Evolutionary conservation across 2,797 vertebrate genomes (phyloP), one percentile per base, ranked within the genome.

Genomic region (Zalophus californianus): DNA sequence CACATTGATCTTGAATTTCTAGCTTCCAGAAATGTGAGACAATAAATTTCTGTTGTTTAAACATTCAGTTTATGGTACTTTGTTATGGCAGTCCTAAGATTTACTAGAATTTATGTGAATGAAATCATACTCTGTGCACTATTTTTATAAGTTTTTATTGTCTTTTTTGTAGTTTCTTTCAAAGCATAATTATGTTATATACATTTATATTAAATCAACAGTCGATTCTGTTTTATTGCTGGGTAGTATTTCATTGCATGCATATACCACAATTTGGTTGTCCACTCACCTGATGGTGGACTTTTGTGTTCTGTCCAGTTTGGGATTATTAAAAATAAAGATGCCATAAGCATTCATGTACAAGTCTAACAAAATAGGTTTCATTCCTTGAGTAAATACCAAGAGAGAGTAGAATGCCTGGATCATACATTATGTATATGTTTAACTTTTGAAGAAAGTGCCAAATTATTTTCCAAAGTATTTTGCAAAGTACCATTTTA

Each of bases 401-500:
- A 88, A 96, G 70, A 21, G 1, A 27, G 0, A 21, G 0, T 77
- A 29, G 75, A 82, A 79, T 70, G 23, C 77, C 25, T 96, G 18
- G 29, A 48, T 82, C 77, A 68, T 68, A 75, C n/a, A 9, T 41
- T n/a, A 75, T 35, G 20, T 48, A 20, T 32, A 50, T 56, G 16
- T 50, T 72, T 86, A 78, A 66, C 27, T 44, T 66, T 93, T n/a
- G 27, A 66, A 66, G 38, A 58, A 79, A 70, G 12, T 82, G 18
- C 23, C 15, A 77, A 87, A 68, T 94, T 66, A 68, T 62, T 58
- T 90, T 80, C n/a, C 25, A 86, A 90, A 96, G 41, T 44, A 84
- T 75, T 56, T 94, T 80, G 12, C 25, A 75, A 93, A 96, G n/a
- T 44, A 70, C 56, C 7, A 68, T 66, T 66, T 68, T 70, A 70